A percentile compares a stretch with the other conserved stretches of the same genome.
Evolutionary conservation across 2,888 invertebrate genomes (phyloP).

Genomic region (Schrankia costaestrigalis): DNA sequence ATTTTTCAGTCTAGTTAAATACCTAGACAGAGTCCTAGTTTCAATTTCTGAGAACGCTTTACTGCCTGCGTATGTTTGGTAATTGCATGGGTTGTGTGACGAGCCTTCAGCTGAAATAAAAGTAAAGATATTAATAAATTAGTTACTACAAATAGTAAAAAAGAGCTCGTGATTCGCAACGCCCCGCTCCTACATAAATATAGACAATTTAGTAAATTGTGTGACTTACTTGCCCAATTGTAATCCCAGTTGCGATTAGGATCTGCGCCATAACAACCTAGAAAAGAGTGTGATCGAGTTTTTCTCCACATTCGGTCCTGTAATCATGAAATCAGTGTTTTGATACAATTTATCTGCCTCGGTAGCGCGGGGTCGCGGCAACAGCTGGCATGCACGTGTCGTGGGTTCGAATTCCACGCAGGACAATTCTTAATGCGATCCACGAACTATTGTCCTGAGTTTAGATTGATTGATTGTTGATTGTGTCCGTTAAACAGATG

Average conservation of each 20-base stretch:
- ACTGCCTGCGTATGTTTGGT: constrained; percentile 84
- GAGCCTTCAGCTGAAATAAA: constrained; percentile 48
- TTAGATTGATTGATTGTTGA: too few species aligned
- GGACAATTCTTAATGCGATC: too few species aligned
- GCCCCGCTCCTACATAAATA: too few species aligned
- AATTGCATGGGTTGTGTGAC: constrained; percentile 81
- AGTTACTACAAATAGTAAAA: not conserved
- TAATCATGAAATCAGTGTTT: too few species aligned
- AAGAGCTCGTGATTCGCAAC: too few species aligned
- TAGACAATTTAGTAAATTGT: too few species aligned
- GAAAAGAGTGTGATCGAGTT: constrained; percentile 75
- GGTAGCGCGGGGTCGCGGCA: too few species aligned
- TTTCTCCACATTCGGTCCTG: constrained; percentile 88
- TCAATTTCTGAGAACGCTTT: constrained; percentile 86
- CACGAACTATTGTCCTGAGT: too few species aligned
- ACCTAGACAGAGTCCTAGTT: constrained; percentile 78
- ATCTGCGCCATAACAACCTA: constrained; percentile 85
- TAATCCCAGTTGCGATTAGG: constrained; percentile 90
- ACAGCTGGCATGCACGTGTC: too few species aligned
- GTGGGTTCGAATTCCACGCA: too few species aligned
- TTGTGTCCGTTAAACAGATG: too few species aligned
- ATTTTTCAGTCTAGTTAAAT: constrained; percentile 73
- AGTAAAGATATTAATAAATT: not conserved
- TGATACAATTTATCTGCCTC: too few species aligned
- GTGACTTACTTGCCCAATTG: constrained; percentile 71